Base-by-base conservation (phyloP, 2,113 vertebrate genomes). In the Centropristis striata region DNA sequence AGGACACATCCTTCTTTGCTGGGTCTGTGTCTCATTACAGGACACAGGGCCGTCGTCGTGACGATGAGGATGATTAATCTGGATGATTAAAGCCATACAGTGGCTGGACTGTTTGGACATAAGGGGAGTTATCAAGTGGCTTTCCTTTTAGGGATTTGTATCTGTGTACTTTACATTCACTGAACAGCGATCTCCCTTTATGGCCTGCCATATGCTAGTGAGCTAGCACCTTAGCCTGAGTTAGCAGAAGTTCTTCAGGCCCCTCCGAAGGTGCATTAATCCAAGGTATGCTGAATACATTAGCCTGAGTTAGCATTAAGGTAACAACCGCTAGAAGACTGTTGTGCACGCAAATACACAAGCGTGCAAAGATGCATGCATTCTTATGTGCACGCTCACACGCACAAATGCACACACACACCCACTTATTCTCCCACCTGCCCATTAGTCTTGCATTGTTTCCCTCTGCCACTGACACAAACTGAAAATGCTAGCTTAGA, bases 381-480 rank as follows among this genome's bases (percentile, higher is more conserved):
- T 49, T 46, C n/a, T 8, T 41, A 46, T 46, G 53, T 14, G 2
- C 13, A 27, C 60, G 28, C 51, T 4, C 36, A 32, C 66, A n/a
- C 47, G 53, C 27, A 14, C 39, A 60, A 27, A 50, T 49, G 36
- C 46, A 37, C 23, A 11, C 44, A 65, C 72, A 70, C 78, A 71
- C 73, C 20, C 63, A 74, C 59, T 60, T 78, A 80, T 83, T 84
- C 74, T 83, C 79, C 79, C 72, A 75, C 49, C 13, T 16, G 32
- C 68, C 87, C 85, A 92, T 92, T 92, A 90, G 89, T 92, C 90
- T 92, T 92, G 86, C 86, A 88, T 90, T 92, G 89, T 92, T 90
- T 78, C 81, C 83, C 80, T 85, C 66, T 14, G 15, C 57, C 81
- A 82, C 89, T 86, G 81, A 88, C 81, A 63, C 77, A 72, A 47